Percentiles rank a stretch among this genome's conserved stretches.
Evolutionary conservation across 2,888 invertebrate genomes (phyloP).

Genomic region (Lasioglossum leucozonium): DNA sequence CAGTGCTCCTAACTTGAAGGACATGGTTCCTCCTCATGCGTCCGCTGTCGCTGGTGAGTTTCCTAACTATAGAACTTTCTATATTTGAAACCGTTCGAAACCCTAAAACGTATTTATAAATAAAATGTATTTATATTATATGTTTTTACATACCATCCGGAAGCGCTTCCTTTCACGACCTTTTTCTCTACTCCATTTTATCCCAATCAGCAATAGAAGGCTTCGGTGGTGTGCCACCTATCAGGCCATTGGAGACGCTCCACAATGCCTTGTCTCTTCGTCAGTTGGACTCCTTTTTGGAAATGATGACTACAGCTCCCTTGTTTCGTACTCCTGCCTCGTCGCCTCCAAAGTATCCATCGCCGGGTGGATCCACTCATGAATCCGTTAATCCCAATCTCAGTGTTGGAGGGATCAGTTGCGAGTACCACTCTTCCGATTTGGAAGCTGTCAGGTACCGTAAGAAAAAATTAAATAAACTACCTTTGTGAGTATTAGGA

Average conservation of each 20-base stretch:
- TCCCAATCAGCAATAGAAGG: constrained; percentile 90
- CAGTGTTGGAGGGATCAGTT: constrained; percentile 75
- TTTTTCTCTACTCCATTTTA: not conserved
- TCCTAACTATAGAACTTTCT: too few species aligned
- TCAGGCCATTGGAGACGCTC: constrained; percentile 97
- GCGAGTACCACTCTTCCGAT: constrained; percentile 79
- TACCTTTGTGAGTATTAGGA: constrained; percentile 69
- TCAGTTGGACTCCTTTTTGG: constrained; percentile 95
- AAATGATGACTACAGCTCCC: constrained; percentile 92
- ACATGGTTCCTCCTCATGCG: constrained; percentile 92
- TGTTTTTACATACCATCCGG: too few species aligned
- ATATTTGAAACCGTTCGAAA: not conserved
- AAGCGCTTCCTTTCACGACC: too few species aligned
- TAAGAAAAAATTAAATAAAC: constrained; percentile 70
- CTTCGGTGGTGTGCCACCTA: constrained; percentile 96
- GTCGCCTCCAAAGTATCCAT: constrained; percentile 89
- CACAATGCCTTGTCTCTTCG: constrained; percentile 98
- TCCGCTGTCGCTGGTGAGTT: constrained; percentile 90
- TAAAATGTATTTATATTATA: too few species aligned
- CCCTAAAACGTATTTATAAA: not conserved
- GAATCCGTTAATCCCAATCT: constrained; percentile 76
- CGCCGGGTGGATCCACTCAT: constrained; percentile 83
- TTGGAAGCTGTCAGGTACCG: constrained; percentile 81
- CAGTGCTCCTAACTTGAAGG: constrained; percentile 95
- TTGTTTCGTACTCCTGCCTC: constrained; percentile 90